Percentiles rank a stretch among this genome's conserved stretches.
phyloP scores from a whole-genome alignment of 1,140 invertebrate genomes.

The Zaprionus ghesquierei region DNA sequence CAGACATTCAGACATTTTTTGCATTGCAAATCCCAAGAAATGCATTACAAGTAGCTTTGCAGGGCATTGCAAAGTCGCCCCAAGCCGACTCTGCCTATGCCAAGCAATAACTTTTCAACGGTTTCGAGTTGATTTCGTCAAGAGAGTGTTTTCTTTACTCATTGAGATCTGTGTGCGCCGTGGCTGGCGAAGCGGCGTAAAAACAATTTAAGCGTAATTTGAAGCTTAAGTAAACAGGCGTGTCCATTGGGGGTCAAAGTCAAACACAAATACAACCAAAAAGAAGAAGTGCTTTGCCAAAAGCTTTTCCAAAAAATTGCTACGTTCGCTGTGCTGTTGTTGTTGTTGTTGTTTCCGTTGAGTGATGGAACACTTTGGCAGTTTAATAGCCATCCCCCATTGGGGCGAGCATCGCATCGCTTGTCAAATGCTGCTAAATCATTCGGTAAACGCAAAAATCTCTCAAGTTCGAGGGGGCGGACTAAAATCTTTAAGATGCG shows the following conservation, averaged over 20 bases:
- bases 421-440: slow-evolving; percentile 62
- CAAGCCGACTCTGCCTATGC: not conserved
- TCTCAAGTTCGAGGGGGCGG: not conserved
- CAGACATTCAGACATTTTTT: too few relatives aligned
- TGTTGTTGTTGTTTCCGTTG: slow-evolving; percentile 48
- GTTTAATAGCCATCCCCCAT: slow-evolving; percentile 59
- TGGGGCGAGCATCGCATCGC: slow-evolving; percentile 7
- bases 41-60: not conserved
- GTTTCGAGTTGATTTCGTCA: slow-evolving; percentile 41
- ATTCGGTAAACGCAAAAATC: slow-evolving; percentile 38
- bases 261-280: not conserved
- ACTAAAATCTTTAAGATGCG: slow-evolving; percentile 27
- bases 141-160: slow-evolving; percentile 6
- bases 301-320: slow-evolving; percentile 6
- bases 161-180: slow-evolving; percentile 48
- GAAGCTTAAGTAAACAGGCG: slow-evolving; percentile 72
- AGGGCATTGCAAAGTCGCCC: not conserved
- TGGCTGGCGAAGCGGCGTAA: slow-evolving; percentile 54
- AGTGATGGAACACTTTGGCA: slow-evolving; percentile 69
- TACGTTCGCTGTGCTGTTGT: slow-evolving; percentile 3
- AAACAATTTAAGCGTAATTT: slow-evolving; percentile 80
- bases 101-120: not conserved
- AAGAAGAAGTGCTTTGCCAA: not conserved
- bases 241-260: slow-evolving; percentile 19
- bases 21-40: not conserved